A percentile compares a stretch with the other conserved stretches of the same genome.
These are phyloP conservation scores for Diorhabda carinulata DNA, from an alignment of 1,140 invertebrate species.

Conservation along the genomic window DNA sequence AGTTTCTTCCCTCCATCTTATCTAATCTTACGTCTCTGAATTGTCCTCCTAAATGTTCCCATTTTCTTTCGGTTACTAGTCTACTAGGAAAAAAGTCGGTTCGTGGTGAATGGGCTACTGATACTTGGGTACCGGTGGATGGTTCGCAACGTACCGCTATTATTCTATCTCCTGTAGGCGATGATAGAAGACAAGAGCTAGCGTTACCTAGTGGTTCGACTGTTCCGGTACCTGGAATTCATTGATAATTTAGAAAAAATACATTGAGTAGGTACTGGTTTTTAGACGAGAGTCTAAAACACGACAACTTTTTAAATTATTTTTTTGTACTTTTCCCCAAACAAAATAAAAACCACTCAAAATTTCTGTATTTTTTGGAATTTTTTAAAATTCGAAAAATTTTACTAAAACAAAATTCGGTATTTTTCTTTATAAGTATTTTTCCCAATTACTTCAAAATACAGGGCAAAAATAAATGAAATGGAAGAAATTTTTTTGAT, in stretches of 20 bases:
- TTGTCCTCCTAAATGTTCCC: conserved; percentile 85
- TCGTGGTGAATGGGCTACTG: conserved; percentile 77
- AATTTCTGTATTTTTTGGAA: too few species aligned
- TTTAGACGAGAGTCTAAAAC: neutral
- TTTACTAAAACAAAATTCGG: too few species aligned
- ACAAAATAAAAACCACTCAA: too few species aligned
- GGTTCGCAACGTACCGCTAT: conserved; percentile 87
- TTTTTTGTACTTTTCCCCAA: too few species aligned
- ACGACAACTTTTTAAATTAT: too few species aligned
- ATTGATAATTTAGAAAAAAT: neutral
- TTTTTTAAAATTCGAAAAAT: too few species aligned
- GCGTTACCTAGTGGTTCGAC: conserved; percentile 90
- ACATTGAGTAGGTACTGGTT: neutral
- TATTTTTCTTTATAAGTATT: too few species aligned
- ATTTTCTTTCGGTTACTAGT: conserved; percentile 81
- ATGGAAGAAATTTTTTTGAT: too few species aligned
- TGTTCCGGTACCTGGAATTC: conserved; percentile 54
- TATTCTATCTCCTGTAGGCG: conserved; percentile 76
- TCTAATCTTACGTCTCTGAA: conserved; percentile 90
- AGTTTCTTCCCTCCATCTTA: conserved; percentile 96
- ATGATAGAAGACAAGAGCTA: conserved; percentile 77
- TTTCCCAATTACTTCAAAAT: too few species aligned
- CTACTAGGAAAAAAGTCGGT: conserved; percentile 84
- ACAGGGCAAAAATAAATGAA: too few species aligned
- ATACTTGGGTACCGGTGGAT: conserved; percentile 61